Evolutionary conservation across 2,888 invertebrate species (phyloP), one percentile per base, ranked within the genome.

Genomic region (Platycheirus albimanus): DNA sequence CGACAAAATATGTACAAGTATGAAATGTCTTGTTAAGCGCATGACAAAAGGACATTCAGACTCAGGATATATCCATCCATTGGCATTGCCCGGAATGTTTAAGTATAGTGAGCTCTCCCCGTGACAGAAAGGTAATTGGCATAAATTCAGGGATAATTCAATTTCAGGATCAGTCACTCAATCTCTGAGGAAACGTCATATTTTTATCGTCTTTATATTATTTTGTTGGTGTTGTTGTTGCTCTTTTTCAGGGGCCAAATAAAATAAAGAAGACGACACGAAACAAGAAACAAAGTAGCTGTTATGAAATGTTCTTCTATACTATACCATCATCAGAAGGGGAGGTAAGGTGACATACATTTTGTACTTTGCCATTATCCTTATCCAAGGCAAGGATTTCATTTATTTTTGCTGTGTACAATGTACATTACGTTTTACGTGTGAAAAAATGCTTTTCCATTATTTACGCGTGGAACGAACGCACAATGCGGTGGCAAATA

Each of bases 131-230:
- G 72, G 78, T 83, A 83, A 83, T 83, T 83, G 83, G 78, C 83
- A 83, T 83, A 83, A 83, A 78, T 83, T 83, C 83, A 45, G 83
- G 83, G 74, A 83, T 83, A 83, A 83, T 78, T 83, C 83, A 78
- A 83, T 78, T 83, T 83, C 67, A 69, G 83, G 83, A 83, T 83
- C 83, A 83, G 83, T 83, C 83, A 83, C 83, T 83, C 83, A 83
- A 83, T 78, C 77, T 83, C 72, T 83, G 51, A 78, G 83, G 83
- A 69, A 72, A 83, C 78, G 83, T 83, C 83, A 83, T 83, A 83
- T 83, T 83, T 78, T 64, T 67, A 52, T 78, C 83, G 71, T 78
- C 69, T 54, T 78, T 69, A 61, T 17, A 52, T 30, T 41, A 3
- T 20, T 52, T 47, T 20, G 61, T 24, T 20, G 20, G 24, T 13